These are phyloP conservation scores for Rhadinocentrus ornatus DNA, from an alignment of 2,797 vertebrate species.

Conservation along the genomic window DNA sequence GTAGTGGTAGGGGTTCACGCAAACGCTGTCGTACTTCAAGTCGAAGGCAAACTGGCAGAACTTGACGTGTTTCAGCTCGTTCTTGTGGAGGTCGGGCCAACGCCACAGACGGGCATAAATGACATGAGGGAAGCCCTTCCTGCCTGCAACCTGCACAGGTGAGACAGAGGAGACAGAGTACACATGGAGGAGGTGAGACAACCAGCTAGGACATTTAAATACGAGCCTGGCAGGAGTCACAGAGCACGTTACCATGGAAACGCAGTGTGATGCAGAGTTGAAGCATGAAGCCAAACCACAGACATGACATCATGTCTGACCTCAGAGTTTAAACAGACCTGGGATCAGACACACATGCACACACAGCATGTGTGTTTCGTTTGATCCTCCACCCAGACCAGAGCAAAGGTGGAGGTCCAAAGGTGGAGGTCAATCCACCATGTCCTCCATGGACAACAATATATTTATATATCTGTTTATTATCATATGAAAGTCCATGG, in stretches of 20 bases:
- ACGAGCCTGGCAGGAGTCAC: slow-evolving; percentile 17
- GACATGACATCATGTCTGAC: slow-evolving; percentile 58
- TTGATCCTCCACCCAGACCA: no score
- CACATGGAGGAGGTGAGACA: no score
- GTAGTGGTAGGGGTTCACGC: slow-evolving; percentile 88
- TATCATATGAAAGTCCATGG: no score
- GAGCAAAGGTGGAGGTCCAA: no score
- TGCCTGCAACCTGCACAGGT: slow-evolving; percentile 79
- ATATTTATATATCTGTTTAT: no score
- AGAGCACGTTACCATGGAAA: slow-evolving; percentile 41
- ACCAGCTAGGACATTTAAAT: no score
- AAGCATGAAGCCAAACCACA: slow-evolving; percentile 29
- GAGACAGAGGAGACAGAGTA: neutral
- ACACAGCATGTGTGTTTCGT: no score
- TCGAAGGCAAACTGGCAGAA: slow-evolving; percentile 89
- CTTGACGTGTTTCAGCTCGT: slow-evolving; percentile 85
- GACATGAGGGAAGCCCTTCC: slow-evolving; percentile 87
- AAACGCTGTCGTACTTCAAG: slow-evolving; percentile 88
- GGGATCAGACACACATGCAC: no score
- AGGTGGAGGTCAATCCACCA: no score
- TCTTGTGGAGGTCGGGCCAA: slow-evolving; percentile 88
- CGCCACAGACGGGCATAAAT: slow-evolving; percentile 87
- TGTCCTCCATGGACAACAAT: no score
- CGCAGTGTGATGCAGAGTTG: slow-evolving; percentile 24
- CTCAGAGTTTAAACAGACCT: neutral